Percentiles rank a stretch among this genome's conserved stretches.
These are phyloP conservation scores for Drosophila incognita DNA, from an alignment of 2,888 invertebrate species.

Conservation along the genomic window DNA sequence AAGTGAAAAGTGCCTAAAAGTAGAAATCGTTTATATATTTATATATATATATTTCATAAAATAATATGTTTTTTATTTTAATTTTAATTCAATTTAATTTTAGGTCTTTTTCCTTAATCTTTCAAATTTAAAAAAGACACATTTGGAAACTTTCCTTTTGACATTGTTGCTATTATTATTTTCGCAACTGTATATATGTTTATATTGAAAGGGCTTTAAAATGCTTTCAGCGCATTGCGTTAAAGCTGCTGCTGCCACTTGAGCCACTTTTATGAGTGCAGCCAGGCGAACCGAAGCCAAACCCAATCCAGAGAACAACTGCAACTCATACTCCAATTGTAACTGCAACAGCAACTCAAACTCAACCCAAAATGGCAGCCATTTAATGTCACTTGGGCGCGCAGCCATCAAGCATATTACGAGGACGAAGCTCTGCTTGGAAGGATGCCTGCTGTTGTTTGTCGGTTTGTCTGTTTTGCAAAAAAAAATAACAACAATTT, in stretches of 20 bases:
- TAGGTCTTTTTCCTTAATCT: no score
- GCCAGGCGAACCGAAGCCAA: conserved; percentile 48
- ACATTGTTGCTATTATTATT: background rate
- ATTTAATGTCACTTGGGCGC: conserved; percentile 80
- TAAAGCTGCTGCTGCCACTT: conserved; percentile 68
- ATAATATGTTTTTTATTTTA: background rate
- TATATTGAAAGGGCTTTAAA: conserved; percentile 53
- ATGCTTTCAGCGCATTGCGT: conserved; percentile 57
- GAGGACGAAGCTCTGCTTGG: conserved; percentile 52
- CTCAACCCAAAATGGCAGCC: conserved; percentile 62
- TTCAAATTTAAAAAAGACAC: no score
- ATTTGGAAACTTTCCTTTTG: background rate
- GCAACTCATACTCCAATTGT: conserved; percentile 19
- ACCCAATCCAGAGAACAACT: conserved; percentile 21
- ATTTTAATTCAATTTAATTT: background rate
- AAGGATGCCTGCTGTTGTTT: conserved; percentile 37
- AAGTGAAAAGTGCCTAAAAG: background rate
- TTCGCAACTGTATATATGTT: background rate
- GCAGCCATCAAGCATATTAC: conserved; percentile 79
- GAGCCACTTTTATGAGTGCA: conserved; percentile 72
- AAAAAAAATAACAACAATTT: conserved; percentile 78
- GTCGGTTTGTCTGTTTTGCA: conserved; percentile 46
- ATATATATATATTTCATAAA: background rate
- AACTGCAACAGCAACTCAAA: conserved; percentile 22
- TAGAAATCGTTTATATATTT: background rate